Conservation (phyloP, 2,888 invertebrate genomes). For the Bombylius discolor region DNA sequence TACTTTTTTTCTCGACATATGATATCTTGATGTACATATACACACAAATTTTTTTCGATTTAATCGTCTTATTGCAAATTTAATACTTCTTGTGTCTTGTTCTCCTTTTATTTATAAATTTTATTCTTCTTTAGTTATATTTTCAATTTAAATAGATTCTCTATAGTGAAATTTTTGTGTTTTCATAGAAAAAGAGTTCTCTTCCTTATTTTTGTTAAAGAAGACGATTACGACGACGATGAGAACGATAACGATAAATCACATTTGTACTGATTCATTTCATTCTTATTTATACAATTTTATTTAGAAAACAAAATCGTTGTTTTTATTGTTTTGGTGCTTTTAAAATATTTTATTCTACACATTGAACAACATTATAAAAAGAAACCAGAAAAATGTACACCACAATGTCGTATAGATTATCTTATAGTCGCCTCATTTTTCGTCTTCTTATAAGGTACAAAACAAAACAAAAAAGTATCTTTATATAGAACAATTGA, state of each 20-base stretch:
- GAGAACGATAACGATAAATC: too few relatives aligned
- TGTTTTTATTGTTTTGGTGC: too few relatives aligned
- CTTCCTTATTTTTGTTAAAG: too few relatives aligned
- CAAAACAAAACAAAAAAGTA: too few relatives aligned
- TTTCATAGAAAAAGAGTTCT: too few relatives aligned
- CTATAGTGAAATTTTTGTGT: too few relatives aligned
- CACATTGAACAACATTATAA: not conserved
- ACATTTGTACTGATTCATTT: not conserved
- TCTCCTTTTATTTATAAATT: not conserved
- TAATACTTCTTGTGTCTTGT: not conserved
- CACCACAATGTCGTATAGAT: not conserved
- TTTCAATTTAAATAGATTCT: not conserved
- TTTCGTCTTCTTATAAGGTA: not conserved
- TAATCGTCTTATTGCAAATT: conserved; percentile 2
- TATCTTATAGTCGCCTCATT: not conserved
- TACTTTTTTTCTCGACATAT: too few relatives aligned
- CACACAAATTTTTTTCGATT: not conserved
- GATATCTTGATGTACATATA: not conserved
- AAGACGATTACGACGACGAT: too few relatives aligned
- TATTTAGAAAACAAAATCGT: too few relatives aligned
- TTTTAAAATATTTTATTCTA: too few relatives aligned
- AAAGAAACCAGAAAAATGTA: not conserved
- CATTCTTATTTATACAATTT: too few relatives aligned
- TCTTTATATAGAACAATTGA: too few relatives aligned
- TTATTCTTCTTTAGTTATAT: not conserved